Evolutionary conservation across 2,888 invertebrate species (phyloP).

Genomic region (Psylliodes chrysocephalus): DNA sequence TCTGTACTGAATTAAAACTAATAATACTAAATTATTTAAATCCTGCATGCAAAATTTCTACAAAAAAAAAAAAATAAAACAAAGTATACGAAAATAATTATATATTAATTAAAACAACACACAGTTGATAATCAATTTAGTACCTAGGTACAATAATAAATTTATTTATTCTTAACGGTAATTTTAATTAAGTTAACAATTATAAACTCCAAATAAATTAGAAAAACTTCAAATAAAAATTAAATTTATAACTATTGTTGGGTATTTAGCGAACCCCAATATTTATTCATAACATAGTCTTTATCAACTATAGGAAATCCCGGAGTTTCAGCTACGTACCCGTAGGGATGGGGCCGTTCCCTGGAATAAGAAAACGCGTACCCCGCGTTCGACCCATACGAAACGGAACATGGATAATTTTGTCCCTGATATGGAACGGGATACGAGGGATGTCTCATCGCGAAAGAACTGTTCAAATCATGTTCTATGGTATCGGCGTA

Average conservation of each 20-base stretch:
- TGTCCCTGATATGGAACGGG: neutral
- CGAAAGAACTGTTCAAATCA: constrained; percentile 14
- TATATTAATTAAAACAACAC: too few relatives aligned
- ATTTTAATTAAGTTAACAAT: too few relatives aligned
- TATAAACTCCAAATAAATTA: too few relatives aligned
- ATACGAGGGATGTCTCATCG: neutral
- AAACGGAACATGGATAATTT: neutral
- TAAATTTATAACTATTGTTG: neutral
- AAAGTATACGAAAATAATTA: too few relatives aligned
- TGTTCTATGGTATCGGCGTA: neutral
- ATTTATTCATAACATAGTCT: constrained; percentile 19
- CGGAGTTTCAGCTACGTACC: neutral
- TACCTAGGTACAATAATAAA: too few relatives aligned
- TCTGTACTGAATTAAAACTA: too few relatives aligned
- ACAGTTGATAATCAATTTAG: too few relatives aligned
- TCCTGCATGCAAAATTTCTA: too few relatives aligned
- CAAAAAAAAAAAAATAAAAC: too few relatives aligned
- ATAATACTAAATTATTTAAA: too few relatives aligned
- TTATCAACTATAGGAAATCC: constrained; percentile 1
- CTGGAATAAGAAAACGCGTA: neutral
- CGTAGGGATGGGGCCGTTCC: neutral
- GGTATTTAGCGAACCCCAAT: constrained; percentile 15
- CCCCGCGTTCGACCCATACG: neutral
- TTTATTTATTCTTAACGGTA: too few relatives aligned
- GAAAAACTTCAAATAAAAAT: neutral